A percentile compares a stretch with the other conserved stretches of the same genome.
phyloP scores from a whole-genome alignment of 2,797 vertebrate species.

The Neosilurus hyrtlii region DNA sequence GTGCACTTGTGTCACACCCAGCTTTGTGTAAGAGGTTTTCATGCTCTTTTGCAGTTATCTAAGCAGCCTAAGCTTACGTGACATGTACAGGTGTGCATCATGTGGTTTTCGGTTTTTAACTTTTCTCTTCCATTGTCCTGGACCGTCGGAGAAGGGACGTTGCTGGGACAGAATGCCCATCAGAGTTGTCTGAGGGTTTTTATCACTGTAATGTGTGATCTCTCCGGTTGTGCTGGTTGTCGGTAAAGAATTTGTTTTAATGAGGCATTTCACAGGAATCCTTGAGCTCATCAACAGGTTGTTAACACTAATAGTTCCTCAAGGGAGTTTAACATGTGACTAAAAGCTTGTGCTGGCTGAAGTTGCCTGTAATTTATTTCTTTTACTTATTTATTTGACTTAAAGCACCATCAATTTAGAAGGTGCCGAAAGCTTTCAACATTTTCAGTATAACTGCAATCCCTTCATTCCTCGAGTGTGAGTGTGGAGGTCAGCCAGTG shows the following conservation, averaged over 20 bases:
- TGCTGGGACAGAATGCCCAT: not conserved
- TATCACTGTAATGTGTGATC: not conserved
- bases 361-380: not conserved
- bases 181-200: not conserved
- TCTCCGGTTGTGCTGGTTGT: too few species aligned
- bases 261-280: slow-evolving; percentile 4
- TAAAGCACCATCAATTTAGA: not conserved
- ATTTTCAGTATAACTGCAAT: slow-evolving; percentile 14
- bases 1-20: slow-evolving; percentile 31
- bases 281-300: not conserved
- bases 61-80: slow-evolving; percentile 10
- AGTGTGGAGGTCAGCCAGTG: slow-evolving; percentile 17
- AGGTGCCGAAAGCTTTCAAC: slow-evolving; percentile 27
- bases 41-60: slow-evolving; percentile 1
- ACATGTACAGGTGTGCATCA: slow-evolving; percentile 21
- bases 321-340: not conserved
- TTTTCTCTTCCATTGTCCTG: not conserved
- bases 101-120: not conserved
- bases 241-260: slow-evolving; percentile 7
- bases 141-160: not conserved
- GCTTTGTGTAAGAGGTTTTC: slow-evolving; percentile 14
- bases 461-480: slow-evolving; percentile 34
- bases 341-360: not conserved
- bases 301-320: not conserved
- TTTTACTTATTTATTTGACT: not conserved